Percentiles rank a stretch among this genome's conserved stretches.
phyloP scores from a whole-genome alignment of 37 sponge, comb jelly and placozoan genomes.

The Mnemiopsis leidyi region DNA sequence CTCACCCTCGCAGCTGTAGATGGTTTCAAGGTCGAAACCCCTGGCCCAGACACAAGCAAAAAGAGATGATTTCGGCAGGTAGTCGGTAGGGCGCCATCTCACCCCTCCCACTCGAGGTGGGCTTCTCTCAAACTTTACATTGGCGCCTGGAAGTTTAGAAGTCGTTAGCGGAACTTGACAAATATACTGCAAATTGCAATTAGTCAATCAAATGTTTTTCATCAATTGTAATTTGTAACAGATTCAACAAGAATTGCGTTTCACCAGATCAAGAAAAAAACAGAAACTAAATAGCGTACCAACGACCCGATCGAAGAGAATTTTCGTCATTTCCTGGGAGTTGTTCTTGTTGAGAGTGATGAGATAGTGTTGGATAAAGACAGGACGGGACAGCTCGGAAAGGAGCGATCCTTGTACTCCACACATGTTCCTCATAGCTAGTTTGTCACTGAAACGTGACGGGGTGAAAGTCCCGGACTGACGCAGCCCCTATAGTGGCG shows the following conservation, averaged over 20 bases:
- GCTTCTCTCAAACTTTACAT: too few relatives aligned
- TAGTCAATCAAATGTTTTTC: too few relatives aligned
- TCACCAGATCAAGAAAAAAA: too few relatives aligned
- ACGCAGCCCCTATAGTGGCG: too few relatives aligned
- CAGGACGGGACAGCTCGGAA: not conserved
- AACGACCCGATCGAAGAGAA: not conserved
- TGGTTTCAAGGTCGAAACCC: not conserved
- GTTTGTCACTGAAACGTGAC: not conserved
- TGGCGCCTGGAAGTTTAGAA: too few relatives aligned
- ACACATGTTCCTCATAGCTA: not conserved
- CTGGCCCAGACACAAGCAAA: not conserved
- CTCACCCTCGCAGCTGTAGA: not conserved
- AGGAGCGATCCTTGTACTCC: slow-evolving; percentile 6
- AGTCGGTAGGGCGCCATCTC: not conserved
- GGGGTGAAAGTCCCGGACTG: too few relatives aligned
- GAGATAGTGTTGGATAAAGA: not conserved
- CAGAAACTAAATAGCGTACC: not conserved
- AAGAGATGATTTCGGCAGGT: not conserved
- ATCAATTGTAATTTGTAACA: too few relatives aligned
- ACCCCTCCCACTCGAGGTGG: not conserved
- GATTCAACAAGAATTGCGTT: too few relatives aligned
- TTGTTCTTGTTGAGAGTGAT: not conserved
- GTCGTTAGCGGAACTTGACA: too few relatives aligned
- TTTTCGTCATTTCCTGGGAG: not conserved
- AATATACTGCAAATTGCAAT: too few relatives aligned